Evolutionary conservation across 2,888 invertebrate species (phyloP), one percentile per base, ranked within the genome.

Genomic region (Lithophane socia): DNA sequence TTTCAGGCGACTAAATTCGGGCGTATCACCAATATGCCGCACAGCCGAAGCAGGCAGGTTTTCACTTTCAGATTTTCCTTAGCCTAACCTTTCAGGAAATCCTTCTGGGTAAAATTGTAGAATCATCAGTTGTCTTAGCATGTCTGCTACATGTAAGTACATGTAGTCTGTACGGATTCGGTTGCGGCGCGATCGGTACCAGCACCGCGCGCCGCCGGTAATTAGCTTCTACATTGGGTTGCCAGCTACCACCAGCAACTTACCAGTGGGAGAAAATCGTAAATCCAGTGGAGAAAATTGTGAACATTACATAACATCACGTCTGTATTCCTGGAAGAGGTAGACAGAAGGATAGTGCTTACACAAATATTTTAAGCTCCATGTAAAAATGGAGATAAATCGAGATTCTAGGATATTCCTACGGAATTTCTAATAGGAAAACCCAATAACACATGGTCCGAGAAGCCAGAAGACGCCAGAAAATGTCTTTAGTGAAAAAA

Each of bases 111-210:
- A 44, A 61, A 54, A 4, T 68, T 4, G 16, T n/a, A 0, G 29
- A 52, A 73, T 12, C 16, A 13, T 21, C 42, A n/a, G 37, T 63
- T 65, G 47, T 21, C 2, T 1, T 4, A 63, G 13, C 3, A 1
- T 77, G 29, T 7, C 77, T 65, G 81, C 65, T 58, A 72, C 83
- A 42, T 37, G 42, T 10, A 21, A 71, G 71, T 83, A 83, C 67
- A 21, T 67, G 42, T 60, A 60, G 60, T 75, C 42, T 18, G 49
- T 81, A 72, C 65, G 85, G 85, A 69, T 70, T 78, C 83, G 63
- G 72, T 66, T 81, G 73, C 78, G 78, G 85, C 72, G 85, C 85
- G 78, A 64, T 84, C 79, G 75, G 87, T 86, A 70, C 88, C 85
- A 78, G 86, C 64, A 70, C 81, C 72, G 79, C 63, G 64, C 64